These are phyloP conservation scores for Drosophila willistoni DNA, from an alignment of 1,140 invertebrate species.

Conservation along the genomic window DNA sequence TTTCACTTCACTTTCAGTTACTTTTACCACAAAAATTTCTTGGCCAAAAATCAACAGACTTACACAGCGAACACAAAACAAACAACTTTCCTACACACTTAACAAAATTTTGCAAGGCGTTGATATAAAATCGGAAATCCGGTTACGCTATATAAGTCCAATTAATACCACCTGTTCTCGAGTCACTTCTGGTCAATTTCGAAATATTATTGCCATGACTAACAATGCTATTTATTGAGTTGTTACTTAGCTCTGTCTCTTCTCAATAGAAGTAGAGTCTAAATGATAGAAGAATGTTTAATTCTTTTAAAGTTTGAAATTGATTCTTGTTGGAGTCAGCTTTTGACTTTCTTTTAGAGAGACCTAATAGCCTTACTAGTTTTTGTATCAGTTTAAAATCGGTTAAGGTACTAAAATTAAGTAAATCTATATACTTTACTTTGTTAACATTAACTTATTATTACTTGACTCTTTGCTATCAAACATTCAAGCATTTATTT, in stretches of 20 bases:
- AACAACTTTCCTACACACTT: conserved; percentile 19
- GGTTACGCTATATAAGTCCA: conserved; percentile 40
- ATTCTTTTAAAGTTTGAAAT: too few species aligned
- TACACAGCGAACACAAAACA: neutral
- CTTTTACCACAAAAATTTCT: conserved; percentile 52
- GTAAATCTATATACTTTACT: too few species aligned
- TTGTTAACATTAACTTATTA: too few species aligned
- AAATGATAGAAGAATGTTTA: too few species aligned
- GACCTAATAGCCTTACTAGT: too few species aligned
- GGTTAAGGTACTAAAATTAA: too few species aligned
- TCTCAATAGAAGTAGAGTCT: too few species aligned
- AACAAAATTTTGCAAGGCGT: conserved; percentile 44
- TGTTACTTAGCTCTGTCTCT: conserved; percentile 20
- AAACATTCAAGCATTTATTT: too few species aligned
- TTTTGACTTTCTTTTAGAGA: too few species aligned
- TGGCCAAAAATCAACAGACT: conserved; percentile 5
- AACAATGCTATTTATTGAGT: conserved; percentile 27
- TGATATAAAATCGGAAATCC: conserved; percentile 68
- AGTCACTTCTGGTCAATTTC: conserved; percentile 6
- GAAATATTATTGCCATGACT: conserved; percentile 24
- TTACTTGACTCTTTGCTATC: too few species aligned
- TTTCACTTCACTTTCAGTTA: conserved; percentile 56
- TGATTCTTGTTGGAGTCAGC: too few species aligned
- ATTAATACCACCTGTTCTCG: conserved; percentile 1
- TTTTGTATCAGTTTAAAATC: too few species aligned